phyloP scores from a whole-genome alignment of 2,888 invertebrate species.

The Disparrhopalites patrizii region DNA sequence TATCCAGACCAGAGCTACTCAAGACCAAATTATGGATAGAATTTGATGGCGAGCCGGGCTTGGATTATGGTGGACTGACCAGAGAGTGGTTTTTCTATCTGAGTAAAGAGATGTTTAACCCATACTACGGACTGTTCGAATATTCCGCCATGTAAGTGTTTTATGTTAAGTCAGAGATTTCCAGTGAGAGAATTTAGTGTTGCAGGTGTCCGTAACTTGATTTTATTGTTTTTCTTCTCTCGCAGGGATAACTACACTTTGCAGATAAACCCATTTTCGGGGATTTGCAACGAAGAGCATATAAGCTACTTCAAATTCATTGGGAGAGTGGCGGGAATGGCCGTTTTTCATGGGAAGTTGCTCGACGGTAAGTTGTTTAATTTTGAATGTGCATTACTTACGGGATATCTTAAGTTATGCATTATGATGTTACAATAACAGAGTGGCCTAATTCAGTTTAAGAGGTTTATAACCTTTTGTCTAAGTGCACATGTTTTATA shows the following conservation, averaged over 20 bases:
- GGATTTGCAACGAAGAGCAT: slow-evolving; percentile 96
- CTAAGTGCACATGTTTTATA: no score
- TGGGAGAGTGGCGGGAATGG: slow-evolving; percentile 97
- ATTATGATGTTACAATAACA: background rate
- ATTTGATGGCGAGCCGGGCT: slow-evolving; percentile 94
- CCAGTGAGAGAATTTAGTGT: background rate
- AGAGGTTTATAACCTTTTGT: no score
- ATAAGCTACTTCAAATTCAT: slow-evolving; percentile 94
- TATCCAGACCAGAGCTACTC: slow-evolving; percentile 82
- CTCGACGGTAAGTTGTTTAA: slow-evolving; percentile 69
- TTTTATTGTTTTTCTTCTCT: background rate
- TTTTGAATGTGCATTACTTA: background rate
- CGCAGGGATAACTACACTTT: slow-evolving; percentile 92
- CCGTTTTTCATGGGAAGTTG: slow-evolving; percentile 96
- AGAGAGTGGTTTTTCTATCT: slow-evolving; percentile 98
- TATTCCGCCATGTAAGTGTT: slow-evolving; percentile 89
- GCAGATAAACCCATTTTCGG: slow-evolving; percentile 97
- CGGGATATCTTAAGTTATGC: background rate
- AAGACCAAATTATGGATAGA: slow-evolving; percentile 99
- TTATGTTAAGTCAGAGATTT: background rate
- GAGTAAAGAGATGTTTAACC: slow-evolving; percentile 99
- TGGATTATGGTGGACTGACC: slow-evolving; percentile 94
- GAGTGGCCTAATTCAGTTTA: no score
- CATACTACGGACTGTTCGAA: slow-evolving; percentile 98
- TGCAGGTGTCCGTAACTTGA: no score